Conservation (phyloP, 2,888 invertebrate genomes). For the Dicranocentrus wangi region DNA sequence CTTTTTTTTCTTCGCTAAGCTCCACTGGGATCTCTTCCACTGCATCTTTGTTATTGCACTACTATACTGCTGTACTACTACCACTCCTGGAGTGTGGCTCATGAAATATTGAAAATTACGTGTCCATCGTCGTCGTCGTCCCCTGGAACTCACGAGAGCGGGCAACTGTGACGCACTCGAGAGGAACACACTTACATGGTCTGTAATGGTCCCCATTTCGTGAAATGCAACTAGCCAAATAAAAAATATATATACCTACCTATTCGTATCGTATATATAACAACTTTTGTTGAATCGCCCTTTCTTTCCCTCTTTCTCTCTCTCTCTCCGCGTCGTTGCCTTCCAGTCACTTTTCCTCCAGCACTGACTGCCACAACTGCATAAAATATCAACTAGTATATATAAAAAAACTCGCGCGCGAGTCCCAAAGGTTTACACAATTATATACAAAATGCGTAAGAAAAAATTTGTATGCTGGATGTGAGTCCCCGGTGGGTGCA, state of each 20-base stretch:
- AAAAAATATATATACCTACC: too few relatives aligned
- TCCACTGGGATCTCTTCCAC: constrained; percentile 31
- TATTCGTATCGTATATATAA: too few relatives aligned
- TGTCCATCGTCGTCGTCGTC: constrained; percentile 33
- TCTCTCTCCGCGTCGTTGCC: constrained; percentile 32
- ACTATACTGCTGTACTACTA: constrained; percentile 3
- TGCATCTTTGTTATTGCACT: constrained; percentile 34
- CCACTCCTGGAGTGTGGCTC: constrained; percentile 8
- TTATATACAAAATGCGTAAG: too few relatives aligned
- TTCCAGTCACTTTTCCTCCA: constrained; percentile 30
- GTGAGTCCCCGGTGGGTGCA: too few relatives aligned
- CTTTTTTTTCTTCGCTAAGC: too few relatives aligned
- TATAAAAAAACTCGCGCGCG: too few relatives aligned
- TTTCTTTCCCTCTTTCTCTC: constrained; percentile 18
- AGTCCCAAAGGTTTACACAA: too few relatives aligned
- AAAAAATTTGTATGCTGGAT: too few relatives aligned
- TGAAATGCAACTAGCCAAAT: constrained; percentile 60
- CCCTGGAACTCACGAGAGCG: too few relatives aligned
- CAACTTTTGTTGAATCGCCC: constrained; percentile 34
- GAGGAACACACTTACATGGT: constrained; percentile 34
- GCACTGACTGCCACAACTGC: too few relatives aligned
- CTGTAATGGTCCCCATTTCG: constrained; percentile 37
- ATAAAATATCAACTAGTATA: too few relatives aligned
- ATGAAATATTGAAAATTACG: constrained; percentile 56
- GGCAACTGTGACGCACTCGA: constrained; percentile 26